Evolutionary conservation across 2,888 invertebrate species (phyloP), one percentile per base, ranked within the genome.

Genomic region (Polietes domitor): DNA sequence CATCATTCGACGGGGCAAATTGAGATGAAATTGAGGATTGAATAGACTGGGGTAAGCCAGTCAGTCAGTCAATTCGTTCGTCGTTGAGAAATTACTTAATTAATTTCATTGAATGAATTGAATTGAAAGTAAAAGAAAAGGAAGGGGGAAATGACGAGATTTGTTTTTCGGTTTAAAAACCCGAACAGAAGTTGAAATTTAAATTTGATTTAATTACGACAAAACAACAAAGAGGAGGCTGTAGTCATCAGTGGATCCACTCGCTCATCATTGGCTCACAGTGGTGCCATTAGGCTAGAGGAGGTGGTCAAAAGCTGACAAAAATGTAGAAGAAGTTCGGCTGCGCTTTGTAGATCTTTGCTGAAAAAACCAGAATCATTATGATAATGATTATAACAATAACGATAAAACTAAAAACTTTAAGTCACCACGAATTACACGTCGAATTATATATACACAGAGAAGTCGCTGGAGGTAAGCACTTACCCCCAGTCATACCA

Each of bases 131-230:
- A 28, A 28, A n/a, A n/a, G 61, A 26, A 61, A 32, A 28, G 32
- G 1, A 47, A 28, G 26, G 43, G 7, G 9, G 26, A 43, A 28
- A 37, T 21, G 41, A 17, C 1, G 68, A 21, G 68, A 68, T 68
- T 68, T 68, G 7, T 68, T 78, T 24, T 7, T 58, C 6, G 1
- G 43, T 28, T 70, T 47, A 75, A 83, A 74, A 58, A n/a, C 19
- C 21, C 17, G 21, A 21, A 12, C 58, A 73, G n/a, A 53, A 71
- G 37, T 71, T 32, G 41, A 61, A 63, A 32, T 43, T 81, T 53
- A 47, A 81, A 79, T 72, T 53, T 65, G 24, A 76, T 76, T 81
- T 84, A 84, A 84, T 81, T 81, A 78, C 68, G 28, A 70, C 26
- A 70, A n/a, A 43, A 26, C 12, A 21, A 43, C 12, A 17, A 17